phyloP scores from a whole-genome alignment of 2,113 vertebrate genomes.

The Meleagris gallopavo region DNA sequence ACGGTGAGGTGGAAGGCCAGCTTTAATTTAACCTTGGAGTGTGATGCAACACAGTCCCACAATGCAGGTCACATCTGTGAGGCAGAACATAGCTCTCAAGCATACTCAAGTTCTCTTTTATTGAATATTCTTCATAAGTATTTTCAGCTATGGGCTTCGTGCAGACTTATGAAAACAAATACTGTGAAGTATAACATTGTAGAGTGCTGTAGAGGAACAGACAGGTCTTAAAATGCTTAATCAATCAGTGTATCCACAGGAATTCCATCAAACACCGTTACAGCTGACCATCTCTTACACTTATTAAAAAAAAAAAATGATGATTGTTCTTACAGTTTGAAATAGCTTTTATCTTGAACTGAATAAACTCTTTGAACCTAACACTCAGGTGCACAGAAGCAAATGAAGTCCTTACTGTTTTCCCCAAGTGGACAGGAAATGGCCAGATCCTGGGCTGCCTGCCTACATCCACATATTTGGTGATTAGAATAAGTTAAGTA shows the following conservation, averaged over 20 bases:
- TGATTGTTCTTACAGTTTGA: neutral
- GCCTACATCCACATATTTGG: neutral
- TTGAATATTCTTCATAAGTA: conserved; percentile 41
- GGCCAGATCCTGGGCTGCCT: neutral
- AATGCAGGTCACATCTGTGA: conserved; percentile 51
- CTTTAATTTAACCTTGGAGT: conserved; percentile 59
- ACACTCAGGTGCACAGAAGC: neutral
- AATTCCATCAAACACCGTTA: neutral
- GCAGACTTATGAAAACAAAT: conserved; percentile 23
- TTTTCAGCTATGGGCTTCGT: conserved; percentile 22
- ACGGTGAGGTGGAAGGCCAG: conserved; percentile 19
- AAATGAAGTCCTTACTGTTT: neutral
- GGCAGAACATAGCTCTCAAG: conserved; percentile 22
- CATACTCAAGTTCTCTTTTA: conserved; percentile 40
- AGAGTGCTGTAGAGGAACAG: neutral
- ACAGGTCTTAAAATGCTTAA: conserved; percentile 27
- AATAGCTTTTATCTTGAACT: conserved; percentile 11
- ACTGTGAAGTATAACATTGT: neutral
- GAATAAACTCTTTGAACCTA: neutral
- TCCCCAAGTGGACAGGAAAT: neutral
- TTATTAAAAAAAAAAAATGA: neutral
- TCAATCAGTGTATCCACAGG: neutral
- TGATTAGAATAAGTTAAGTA: neutral
- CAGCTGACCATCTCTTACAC: neutral
- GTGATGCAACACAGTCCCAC: conserved; percentile 31